Base-by-base conservation (phyloP, 2,797 vertebrate species). In the Hoplostethus mediterraneus region DNA sequence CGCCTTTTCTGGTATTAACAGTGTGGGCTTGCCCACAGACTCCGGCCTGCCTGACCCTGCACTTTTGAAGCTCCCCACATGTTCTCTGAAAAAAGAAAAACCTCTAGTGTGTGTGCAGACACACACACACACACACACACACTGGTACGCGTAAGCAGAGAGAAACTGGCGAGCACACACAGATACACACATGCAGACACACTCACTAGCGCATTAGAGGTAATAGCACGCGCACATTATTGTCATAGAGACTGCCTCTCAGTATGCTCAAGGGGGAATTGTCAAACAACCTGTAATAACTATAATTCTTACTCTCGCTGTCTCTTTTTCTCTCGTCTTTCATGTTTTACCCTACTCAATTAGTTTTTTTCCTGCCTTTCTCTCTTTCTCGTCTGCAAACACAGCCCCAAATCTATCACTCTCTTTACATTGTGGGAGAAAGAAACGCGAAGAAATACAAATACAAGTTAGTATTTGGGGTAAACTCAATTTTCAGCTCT, bases 191-290 rank as follows among this genome's bases (percentile, higher is more conserved):
- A 5, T 36, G 59, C 28, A 28, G 28, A 28, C 28, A 28, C 6
- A 33, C 17, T 28, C 28, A 48, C 3, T 54, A 53, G 33, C 51
- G 45, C 56, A 71, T 33, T 28, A 25, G 25, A 73, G 62, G 73
- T 67, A 6, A 6, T 36, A 0, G 28, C 21, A 5, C 28, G 17
- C 45, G 48, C 51, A n/a, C 55, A 52, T 60, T 48, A 69, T 70
- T 70, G 42, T 68, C 69, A 72, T 79, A 63, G 51, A 70, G 65
- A 68, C 68, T 47, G 65, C 9, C 40, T 80, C 21, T 30, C n/a
- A 16, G n/a, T 7, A 49, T 17, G 42, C 16, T 21, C 7, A 5
- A 38, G 48, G 8, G 56, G 0, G 17, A 52, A 42, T 45, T 57
- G 42, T 73, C 28, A 58, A 47, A 63, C 42, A 67, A 62, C 14